Percentiles rank a stretch among this genome's conserved stretches.
These are phyloP conservation scores for Trinectes maculatus DNA, from an alignment of 2,113 vertebrate species.

Conservation along the genomic window DNA sequence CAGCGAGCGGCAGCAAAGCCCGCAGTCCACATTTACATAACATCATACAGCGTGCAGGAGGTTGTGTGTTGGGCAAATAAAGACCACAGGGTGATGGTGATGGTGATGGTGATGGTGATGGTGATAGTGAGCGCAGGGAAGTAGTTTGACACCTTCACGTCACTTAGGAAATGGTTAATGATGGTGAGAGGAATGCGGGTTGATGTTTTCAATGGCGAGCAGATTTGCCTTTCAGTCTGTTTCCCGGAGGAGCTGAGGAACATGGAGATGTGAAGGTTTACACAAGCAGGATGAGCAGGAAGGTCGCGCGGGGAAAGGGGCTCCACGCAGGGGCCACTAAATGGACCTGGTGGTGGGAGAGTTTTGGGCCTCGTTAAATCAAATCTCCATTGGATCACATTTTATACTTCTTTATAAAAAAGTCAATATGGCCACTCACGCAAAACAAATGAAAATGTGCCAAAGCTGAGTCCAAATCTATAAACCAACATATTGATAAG, in stretches of 20 bases:
- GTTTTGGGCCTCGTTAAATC: slow-evolving; percentile 1
- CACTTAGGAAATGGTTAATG: slow-evolving; percentile 58
- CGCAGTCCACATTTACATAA: slow-evolving; percentile 69
- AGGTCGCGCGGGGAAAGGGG: background rate
- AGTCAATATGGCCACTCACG: no score
- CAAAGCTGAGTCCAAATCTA: no score
- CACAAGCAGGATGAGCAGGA: background rate
- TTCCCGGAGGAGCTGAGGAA: background rate
- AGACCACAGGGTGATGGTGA: slow-evolving; percentile 27
- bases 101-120: no score
- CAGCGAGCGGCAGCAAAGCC: slow-evolving; percentile 65
- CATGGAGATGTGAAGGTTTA: background rate
- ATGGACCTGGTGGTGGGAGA: background rate
- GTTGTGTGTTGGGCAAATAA: slow-evolving; percentile 61
- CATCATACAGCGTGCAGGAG: slow-evolving; percentile 67
- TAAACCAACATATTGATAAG: no score
- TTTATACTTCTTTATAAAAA: no score
- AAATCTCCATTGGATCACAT: background rate
- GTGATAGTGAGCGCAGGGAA: slow-evolving; percentile 45
- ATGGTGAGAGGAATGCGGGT: slow-evolving; percentile 34
- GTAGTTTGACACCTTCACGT: slow-evolving; percentile 59
- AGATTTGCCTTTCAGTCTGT: background rate
- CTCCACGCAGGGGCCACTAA: background rate
- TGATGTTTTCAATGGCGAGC: slow-evolving; percentile 2
- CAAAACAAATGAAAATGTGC: no score